Base-by-base conservation (phyloP, 2,888 invertebrate species). In the Trachelus stipa region DNA sequence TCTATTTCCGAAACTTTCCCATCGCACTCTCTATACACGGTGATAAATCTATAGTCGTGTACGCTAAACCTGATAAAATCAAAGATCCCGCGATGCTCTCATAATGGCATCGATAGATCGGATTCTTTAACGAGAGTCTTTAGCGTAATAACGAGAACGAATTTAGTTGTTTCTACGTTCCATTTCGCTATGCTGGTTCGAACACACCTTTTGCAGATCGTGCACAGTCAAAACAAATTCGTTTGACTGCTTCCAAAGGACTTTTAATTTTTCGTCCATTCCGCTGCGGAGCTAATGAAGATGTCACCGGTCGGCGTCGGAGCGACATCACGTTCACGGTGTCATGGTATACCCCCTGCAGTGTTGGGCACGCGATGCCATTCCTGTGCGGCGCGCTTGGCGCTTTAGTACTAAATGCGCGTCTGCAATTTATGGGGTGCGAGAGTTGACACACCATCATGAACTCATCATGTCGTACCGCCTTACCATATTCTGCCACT, bases 391-490 rank as follows among this genome's bases (percentile, higher is more conserved):
- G 31, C 15, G 12, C 31, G 33, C 31, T 23, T 31, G 31, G 31
- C 31, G 31, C 77, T 77, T 81, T 74, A 56, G 69, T 81, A 82
- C 81, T 83, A 81, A 85, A 85, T 75, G 82, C 83, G 80, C 79
- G 76, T 76, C 73, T 77, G 75, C 84, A 84, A 86, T 86, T 86
- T 86, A 85, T 85, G 83, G 83, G 83, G 85, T 85, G 86, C 82
- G 81, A 82, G 81, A 81, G 73, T 31, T 73, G 73, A 76, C 68
- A 71, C 68, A 74, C 69, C 79, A 77, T 79, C 74, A 76, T 76
- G 69, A 34, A 73, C 35, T 68, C 77, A 76, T 76, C 75, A 56
- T 76, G 76, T 73, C 75, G 37, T 34, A 15, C 12, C 35, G 30
- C 76, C 69, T 40, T 34, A 73, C 75, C 75, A 40, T 56, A 69